phyloP scores from a whole-genome alignment of 64 coral and sea anemone genomes.

The Actinia tenebrosa region DNA sequence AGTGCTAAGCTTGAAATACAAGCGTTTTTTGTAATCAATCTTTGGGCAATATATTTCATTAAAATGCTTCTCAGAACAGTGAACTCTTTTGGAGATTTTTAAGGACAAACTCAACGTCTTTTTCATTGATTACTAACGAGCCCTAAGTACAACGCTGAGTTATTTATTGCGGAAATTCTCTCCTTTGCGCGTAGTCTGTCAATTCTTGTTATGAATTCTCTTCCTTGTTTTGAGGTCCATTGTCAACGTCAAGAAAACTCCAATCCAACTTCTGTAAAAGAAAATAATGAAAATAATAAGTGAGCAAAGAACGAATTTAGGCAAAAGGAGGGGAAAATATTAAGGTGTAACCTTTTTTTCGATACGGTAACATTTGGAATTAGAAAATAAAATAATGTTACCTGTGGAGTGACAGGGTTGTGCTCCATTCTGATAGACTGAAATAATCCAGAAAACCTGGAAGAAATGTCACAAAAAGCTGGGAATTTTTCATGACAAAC shows the following conservation, averaged over 20 bases:
- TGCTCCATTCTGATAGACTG: not conserved
- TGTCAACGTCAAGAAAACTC: constrained; percentile 5
- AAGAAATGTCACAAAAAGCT: not conserved
- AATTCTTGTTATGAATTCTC: not conserved
- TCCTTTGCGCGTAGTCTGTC: not conserved
- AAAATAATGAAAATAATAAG: not conserved
- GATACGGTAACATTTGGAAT: not conserved
- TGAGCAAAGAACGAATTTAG: too few species aligned
- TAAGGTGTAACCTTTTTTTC: too few species aligned
- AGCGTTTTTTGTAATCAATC: too few species aligned
- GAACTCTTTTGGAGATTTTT: not conserved
- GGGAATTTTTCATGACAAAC: too few species aligned
- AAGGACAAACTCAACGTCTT: not conserved
- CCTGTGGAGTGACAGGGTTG: not conserved
- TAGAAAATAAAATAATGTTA: not conserved
- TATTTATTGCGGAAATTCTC: too few species aligned
- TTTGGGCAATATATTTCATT: too few species aligned
- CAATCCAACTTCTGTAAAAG: constrained; percentile 18
- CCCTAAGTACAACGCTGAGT: too few species aligned
- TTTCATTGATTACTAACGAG: too few species aligned
- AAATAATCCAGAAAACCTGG: not conserved
- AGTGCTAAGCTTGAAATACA: too few species aligned
- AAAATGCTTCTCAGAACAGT: too few species aligned
- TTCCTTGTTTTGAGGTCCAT: not conserved
- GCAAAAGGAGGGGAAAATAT: too few species aligned